phyloP scores from a whole-genome alignment of 2,113 vertebrate genomes.

The Baryphthengus martii region DNA sequence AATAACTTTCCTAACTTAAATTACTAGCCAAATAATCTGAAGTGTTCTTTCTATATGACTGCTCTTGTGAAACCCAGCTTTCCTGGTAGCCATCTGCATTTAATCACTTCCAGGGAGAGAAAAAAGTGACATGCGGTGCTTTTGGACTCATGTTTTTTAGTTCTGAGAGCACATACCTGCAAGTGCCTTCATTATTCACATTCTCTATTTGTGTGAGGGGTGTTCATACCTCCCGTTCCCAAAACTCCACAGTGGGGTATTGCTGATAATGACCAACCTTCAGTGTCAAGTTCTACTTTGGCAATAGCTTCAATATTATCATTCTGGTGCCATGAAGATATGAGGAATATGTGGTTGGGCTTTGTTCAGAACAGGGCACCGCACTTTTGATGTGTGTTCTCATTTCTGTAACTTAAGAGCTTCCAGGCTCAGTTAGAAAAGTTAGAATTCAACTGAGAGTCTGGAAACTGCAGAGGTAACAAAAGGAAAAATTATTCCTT shows the following conservation, averaged over 20 bases:
- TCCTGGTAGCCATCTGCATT: slow-evolving; percentile 36
- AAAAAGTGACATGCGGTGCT: not conserved
- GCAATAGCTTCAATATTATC: not conserved
- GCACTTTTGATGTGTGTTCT: not conserved
- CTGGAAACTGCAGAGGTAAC: not conserved
- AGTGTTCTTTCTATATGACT: slow-evolving; percentile 23
- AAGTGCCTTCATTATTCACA: not conserved
- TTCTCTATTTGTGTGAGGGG: not conserved
- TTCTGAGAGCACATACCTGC: not conserved
- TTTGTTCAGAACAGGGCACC: not conserved
- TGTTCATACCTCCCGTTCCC: not conserved
- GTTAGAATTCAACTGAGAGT: not conserved
- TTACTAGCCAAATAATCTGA: slow-evolving; percentile 46
- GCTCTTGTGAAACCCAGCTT: not conserved
- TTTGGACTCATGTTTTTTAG: not conserved
- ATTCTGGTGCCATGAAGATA: not conserved
- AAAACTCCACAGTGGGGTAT: not conserved
- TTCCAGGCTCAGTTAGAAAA: not conserved
- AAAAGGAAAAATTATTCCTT: not conserved
- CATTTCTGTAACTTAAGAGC: not conserved
- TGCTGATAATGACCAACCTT: not conserved
- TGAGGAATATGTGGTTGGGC: not conserved
- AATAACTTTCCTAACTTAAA: slow-evolving; percentile 56
- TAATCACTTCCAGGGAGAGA: slow-evolving; percentile 5
- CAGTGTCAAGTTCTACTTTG: not conserved